phyloP scores from a whole-genome alignment of 1,140 invertebrate genomes.

The Leucophenga varia region DNA sequence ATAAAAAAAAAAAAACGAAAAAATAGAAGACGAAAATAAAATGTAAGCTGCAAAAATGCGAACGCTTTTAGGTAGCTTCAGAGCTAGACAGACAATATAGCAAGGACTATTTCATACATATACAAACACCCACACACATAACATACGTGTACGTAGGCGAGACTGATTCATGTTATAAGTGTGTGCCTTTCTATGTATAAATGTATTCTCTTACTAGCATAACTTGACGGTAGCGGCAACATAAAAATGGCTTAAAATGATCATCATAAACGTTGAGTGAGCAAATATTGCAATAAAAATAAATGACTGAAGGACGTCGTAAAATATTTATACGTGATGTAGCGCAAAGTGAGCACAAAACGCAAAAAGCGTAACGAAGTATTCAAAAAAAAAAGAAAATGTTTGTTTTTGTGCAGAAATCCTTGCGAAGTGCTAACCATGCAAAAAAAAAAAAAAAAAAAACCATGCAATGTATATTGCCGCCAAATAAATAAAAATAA shows the following conservation, averaged over 20 bases:
- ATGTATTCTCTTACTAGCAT: too few relatives aligned
- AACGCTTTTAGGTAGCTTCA: too few relatives aligned
- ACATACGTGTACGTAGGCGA: constrained; percentile 6
- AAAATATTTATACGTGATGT: constrained; percentile 56
- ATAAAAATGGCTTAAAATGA: constrained; percentile 57
- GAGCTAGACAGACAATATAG: constrained; percentile 22
- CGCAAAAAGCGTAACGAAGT: not conserved
- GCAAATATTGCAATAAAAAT: constrained; percentile 58
- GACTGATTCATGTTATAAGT: constrained; percentile 43
- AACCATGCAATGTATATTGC: constrained; percentile 16
- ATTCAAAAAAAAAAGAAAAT: constrained; percentile 22
- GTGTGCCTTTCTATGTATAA: too few relatives aligned
- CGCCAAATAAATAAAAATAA: constrained; percentile 1
- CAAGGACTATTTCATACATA: too few relatives aligned
- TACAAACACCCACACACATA: constrained; percentile 8
- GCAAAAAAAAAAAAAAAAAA: constrained; percentile 32
- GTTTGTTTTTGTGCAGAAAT: constrained; percentile 11
- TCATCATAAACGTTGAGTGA: constrained; percentile 57
- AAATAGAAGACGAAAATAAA: too few relatives aligned
- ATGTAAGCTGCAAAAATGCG: too few relatives aligned
- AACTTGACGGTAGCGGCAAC: constrained; percentile 38
- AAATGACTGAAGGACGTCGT: constrained; percentile 57
- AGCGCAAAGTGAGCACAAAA: constrained; percentile 19
- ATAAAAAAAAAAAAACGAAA: constrained; percentile 36
- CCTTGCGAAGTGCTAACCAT: constrained; percentile 28